Base-by-base conservation (phyloP, 2,113 vertebrate species). In the Callipepla squamata region DNA sequence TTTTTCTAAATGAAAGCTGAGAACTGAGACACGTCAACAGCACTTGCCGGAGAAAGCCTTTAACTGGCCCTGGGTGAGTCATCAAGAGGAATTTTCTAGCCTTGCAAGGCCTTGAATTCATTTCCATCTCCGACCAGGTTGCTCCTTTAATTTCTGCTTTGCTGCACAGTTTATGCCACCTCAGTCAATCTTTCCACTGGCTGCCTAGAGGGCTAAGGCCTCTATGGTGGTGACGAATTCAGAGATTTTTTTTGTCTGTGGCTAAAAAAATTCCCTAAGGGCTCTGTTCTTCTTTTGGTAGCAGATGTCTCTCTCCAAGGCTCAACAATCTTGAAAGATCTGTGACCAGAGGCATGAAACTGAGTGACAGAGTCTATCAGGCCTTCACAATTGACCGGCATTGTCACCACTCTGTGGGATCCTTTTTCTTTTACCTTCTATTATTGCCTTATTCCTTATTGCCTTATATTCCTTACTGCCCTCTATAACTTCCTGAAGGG, bases 151-250 rank as follows among this genome's bases (percentile, higher is more conserved):
- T 91, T 95, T 92, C 74, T 89, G 86, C 80, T 87, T 91, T 62
- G 63, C 40, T 90, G 74, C 44, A 84, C 66, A 75, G 70, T 55
- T 89, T 93, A 91, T 95, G 84, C 55, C 70, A 90, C 80, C 66
- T 91, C 87, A 62, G n/a, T 90, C 86, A 89, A 25, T 95, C 74
- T 95, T 96, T 96, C 95, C 70, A 73, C n/a, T 82, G 86, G 61
- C 69, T 94, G 65, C 48, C 75, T 57, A 76, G 66, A 38, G 83
- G 76, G n/a, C 47, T 90, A 38, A 93, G 87, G 45, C 75, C 55
- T 87, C 75, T 89, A 84, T 53, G 67, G 84, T 87, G 50, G 50
- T 32, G 11, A 93, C 19, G 45, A 88, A 80, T 38, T 61, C 75
- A 36, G 59, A 77, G 13, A 75, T 58, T 73, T 85, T 72, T 62